Evolutionary conservation across 64 coral and sea anemone genomes (phyloP).

Genomic region (Montipora sp.): DNA sequence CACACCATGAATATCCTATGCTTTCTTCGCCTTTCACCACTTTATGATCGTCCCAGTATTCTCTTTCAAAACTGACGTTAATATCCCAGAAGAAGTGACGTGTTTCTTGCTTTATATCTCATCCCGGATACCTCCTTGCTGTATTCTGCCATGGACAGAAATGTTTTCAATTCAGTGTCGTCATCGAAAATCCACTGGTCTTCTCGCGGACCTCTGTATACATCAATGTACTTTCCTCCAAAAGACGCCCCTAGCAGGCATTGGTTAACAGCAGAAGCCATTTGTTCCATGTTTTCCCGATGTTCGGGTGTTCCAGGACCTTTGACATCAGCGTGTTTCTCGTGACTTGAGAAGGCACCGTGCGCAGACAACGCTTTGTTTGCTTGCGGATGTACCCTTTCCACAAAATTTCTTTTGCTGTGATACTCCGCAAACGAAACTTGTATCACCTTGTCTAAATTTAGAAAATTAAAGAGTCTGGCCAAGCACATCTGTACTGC

Average conservation of each 20-base stretch:
- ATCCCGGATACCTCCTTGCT: too few species aligned
- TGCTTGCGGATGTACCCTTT: slow-evolving; percentile 58
- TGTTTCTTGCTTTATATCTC: too few species aligned
- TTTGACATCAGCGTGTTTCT: slow-evolving; percentile 4
- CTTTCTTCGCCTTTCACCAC: slow-evolving; percentile 32
- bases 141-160: too few species aligned
- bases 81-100: slow-evolving; percentile 8
- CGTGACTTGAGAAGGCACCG: slow-evolving; percentile 49
- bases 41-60: background rate
- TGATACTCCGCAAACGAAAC: slow-evolving; percentile 65
- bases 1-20: background rate
- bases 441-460: slow-evolving; percentile 43
- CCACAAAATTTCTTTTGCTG: slow-evolving; percentile 60
- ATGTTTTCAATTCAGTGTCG: background rate
- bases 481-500: slow-evolving; percentile 45
- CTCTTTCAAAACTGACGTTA: background rate
- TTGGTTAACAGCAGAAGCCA: slow-evolving; percentile 2
- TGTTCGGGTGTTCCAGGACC: slow-evolving; percentile 34
- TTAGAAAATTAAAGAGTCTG: slow-evolving; percentile 17
- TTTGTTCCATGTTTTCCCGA: slow-evolving; percentile 3
- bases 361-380: slow-evolving; percentile 22
- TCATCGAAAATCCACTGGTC: slow-evolving; percentile 64
- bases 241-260: slow-evolving; percentile 12
- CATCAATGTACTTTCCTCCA: slow-evolving; percentile 22
- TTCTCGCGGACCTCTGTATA: slow-evolving; percentile 21